Conservation (phyloP, 2,888 invertebrate genomes). For the Drosophila recens region DNA sequence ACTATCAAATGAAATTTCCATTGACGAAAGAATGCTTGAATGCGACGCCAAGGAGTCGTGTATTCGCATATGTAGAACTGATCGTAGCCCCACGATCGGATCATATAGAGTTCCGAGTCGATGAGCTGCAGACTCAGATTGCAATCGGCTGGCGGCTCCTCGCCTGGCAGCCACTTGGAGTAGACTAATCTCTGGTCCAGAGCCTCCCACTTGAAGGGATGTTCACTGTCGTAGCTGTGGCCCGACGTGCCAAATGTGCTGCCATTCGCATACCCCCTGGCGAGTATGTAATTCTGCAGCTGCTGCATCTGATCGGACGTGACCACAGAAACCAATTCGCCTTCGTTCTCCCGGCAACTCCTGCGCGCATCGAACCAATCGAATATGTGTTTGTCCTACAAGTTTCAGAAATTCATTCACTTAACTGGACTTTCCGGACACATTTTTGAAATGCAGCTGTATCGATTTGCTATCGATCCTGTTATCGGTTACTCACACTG, state of each 20-base stretch:
- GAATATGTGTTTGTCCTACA: not conserved
- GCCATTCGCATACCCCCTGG: conserved; percentile 44
- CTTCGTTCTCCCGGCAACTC: conserved; percentile 24
- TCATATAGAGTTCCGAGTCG: conserved; percentile 45
- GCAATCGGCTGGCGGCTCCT: not conserved
- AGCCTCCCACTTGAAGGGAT: conserved; percentile 40
- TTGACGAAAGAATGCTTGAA: rapidly evolving
- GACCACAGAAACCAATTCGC: conserved; percentile 45
- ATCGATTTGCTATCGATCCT: not conserved
- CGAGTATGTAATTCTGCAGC: conserved; percentile 31
- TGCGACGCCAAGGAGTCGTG: not conserved
- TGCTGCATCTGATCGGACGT: conserved; percentile 13
- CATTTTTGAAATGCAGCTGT: not conserved
- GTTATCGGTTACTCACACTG: conserved; percentile 18
- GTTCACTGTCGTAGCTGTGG: conserved; percentile 23
- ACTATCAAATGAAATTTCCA: not conserved
- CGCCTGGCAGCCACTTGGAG: conserved; percentile 41
- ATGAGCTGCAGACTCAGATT: conserved; percentile 45
- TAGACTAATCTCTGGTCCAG: conserved; percentile 5
- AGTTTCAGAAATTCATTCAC: not conserved
- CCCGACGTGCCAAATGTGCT: conserved; percentile 55
- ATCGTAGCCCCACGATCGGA: conserved; percentile 30
- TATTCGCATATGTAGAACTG: conserved; percentile 56
- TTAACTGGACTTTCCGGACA: not conserved
- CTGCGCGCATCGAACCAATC: conserved; percentile 49